Conservation (phyloP, 2,888 invertebrate species). For the Leptopilina drosophilae region DNA sequence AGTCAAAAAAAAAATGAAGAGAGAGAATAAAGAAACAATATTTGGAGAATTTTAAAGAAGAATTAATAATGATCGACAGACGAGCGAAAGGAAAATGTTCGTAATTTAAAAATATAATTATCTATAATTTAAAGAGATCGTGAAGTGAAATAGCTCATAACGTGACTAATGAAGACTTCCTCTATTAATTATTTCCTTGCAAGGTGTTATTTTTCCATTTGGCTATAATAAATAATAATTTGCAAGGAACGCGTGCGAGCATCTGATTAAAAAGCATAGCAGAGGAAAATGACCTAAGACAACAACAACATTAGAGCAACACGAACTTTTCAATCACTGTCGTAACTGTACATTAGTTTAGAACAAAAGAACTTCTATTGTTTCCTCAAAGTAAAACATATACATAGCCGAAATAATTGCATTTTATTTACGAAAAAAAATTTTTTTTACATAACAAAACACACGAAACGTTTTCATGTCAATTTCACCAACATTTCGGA, state of each 20-base stretch:
- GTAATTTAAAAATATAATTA: neutral
- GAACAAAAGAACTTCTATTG: constrained; percentile 16
- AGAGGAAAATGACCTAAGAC: constrained; percentile 17
- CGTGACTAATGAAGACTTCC: neutral
- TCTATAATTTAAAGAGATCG: neutral
- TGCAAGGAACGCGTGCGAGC: constrained; percentile 17
- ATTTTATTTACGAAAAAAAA: constrained; percentile 15
- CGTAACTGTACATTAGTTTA: constrained; percentile 10
- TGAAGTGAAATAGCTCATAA: constrained; percentile 10
- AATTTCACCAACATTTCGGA: neutral
- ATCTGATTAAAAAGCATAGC: constrained; percentile 12
- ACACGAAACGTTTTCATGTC: neutral
- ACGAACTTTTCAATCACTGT: constrained; percentile 21
- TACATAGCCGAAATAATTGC: neutral
- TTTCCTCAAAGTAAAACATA: constrained; percentile 19
- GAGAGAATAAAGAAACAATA: neutral
- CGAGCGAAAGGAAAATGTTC: neutral
- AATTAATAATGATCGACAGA: neutral
- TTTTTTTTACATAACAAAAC: constrained; percentile 7
- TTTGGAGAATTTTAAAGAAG: neutral
- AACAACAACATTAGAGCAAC: neutral
- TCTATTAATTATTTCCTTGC: neutral
- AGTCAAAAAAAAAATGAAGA: too few species aligned
- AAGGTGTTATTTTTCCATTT: constrained; percentile 10
- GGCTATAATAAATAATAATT: constrained; percentile 15